Evolutionary conservation across 1,140 invertebrate species (phyloP).

Genomic region (Drosophila bocqueti): DNA sequence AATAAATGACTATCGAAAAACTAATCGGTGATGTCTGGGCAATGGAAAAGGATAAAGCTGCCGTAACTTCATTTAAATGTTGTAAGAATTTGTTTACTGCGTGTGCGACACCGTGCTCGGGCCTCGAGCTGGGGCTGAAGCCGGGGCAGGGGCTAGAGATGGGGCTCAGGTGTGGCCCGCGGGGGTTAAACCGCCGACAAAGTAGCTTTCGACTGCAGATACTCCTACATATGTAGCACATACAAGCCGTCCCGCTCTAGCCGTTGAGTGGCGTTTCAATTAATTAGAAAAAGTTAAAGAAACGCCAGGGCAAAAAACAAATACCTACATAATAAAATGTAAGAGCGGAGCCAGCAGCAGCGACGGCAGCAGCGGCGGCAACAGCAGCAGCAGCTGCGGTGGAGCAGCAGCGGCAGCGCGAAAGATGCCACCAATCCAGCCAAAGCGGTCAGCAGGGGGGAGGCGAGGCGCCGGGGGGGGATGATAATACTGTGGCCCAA

Average conservation of each 20-base stretch:
- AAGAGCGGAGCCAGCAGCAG: conserved; percentile 72
- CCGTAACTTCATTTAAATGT: conserved; percentile 74
- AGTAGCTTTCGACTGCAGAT: conserved; percentile 47
- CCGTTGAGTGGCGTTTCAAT: conserved; percentile 79
- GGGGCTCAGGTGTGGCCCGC: neutral
- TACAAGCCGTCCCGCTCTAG: conserved; percentile 41
- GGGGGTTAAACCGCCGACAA: conserved; percentile 41
- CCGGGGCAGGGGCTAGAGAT: neutral
- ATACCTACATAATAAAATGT: conserved; percentile 82
- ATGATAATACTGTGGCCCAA: conserved; percentile 67
- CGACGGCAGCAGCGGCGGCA: conserved; percentile 24
- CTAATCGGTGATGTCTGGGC: conserved; percentile 42
- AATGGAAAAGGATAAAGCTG: conserved; percentile 43
- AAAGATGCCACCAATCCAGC: conserved; percentile 76
- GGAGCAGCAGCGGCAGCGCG: conserved; percentile 53
- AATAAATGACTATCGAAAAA: conserved; percentile 54
- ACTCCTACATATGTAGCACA: conserved; percentile 46
- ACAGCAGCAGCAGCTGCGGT: conserved; percentile 28
- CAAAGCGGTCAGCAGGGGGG: conserved; percentile 56
- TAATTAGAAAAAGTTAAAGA: conserved; percentile 84
- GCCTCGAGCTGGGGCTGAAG: neutral
- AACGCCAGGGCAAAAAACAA: conserved; percentile 68
- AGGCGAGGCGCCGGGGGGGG: neutral
- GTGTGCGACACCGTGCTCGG: conserved; percentile 57
- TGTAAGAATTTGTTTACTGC: conserved; percentile 78